A percentile compares a stretch with the other conserved stretches of the same genome.
These are phyloP conservation scores for Drosophila gaucha DNA, from an alignment of 2,888 invertebrate genomes.

Conservation along the genomic window DNA sequence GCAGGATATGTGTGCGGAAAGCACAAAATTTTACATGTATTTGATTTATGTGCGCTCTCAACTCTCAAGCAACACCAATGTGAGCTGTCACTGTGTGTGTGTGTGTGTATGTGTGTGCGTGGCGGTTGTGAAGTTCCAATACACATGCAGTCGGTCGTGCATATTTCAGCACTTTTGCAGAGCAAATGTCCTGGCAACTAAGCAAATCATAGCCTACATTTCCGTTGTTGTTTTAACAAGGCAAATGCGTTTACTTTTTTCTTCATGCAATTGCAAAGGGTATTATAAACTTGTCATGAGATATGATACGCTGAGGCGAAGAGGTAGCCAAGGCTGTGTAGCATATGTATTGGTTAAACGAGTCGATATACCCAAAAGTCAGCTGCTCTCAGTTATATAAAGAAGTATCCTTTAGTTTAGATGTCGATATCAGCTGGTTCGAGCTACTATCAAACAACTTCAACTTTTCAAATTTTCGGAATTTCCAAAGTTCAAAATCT, in stretches of 20 bases:
- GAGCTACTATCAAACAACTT: not conserved
- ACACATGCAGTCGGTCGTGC: slow-evolving; percentile 12
- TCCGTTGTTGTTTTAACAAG: slow-evolving; percentile 69
- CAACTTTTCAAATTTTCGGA: not conserved
- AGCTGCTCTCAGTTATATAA: too few species aligned
- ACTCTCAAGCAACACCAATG: slow-evolving; percentile 57
- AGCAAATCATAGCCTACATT: slow-evolving; percentile 79
- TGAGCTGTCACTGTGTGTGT: slow-evolving; percentile 33
- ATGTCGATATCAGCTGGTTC: not conserved
- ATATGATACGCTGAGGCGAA: not conserved
- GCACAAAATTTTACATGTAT: slow-evolving; percentile 80
- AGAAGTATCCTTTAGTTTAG: too few species aligned
- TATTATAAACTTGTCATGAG: not conserved
- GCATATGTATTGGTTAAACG: too few species aligned
- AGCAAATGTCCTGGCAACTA: slow-evolving; percentile 62
- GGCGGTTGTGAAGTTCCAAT: slow-evolving; percentile 9
- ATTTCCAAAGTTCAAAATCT: not conserved
- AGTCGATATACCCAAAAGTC: too few species aligned
- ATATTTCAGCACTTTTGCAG: slow-evolving; percentile 49
- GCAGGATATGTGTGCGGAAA: slow-evolving; percentile 80
- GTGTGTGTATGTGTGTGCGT: slow-evolving; percentile 8
- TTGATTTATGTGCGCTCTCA: slow-evolving; percentile 78
- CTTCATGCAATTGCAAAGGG: slow-evolving; percentile 1
- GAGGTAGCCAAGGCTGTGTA: not conserved
- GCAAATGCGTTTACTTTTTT: slow-evolving; percentile 32